Evolutionary conservation across 2,113 vertebrate species (phyloP).

Genomic region (Alces alces): DNA sequence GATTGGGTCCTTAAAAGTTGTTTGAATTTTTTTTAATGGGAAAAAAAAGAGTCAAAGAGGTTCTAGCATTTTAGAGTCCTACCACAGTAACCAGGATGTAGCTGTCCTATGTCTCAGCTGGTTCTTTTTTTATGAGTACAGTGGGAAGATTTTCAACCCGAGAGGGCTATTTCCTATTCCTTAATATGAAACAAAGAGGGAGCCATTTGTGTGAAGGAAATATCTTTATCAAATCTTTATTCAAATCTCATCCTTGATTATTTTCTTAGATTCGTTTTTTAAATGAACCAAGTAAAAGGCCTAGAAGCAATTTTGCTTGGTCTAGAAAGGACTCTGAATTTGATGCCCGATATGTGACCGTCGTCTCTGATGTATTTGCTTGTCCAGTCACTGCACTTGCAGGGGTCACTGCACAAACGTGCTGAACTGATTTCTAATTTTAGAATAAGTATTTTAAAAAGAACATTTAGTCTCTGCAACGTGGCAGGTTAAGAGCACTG

Average conservation of each 20-base stretch:
- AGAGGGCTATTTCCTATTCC: not conserved
- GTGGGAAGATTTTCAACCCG: not conserved
- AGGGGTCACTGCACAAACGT: constrained; percentile 8
- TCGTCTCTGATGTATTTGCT: constrained; percentile 28
- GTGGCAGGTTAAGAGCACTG: not conserved
- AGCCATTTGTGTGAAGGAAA: not conserved
- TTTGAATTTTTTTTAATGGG: not conserved
- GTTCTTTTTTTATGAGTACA: not conserved
- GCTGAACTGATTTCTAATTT: constrained; percentile 35
- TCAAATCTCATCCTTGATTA: not conserved
- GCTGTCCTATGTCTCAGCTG: not conserved
- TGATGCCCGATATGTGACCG: not conserved
- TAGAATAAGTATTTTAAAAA: constrained; percentile 41
- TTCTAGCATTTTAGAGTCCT: not conserved
- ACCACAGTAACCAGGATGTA: not conserved
- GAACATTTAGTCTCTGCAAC: not conserved
- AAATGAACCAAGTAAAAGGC: constrained; percentile 3
- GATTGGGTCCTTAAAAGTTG: not conserved
- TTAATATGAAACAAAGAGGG: constrained; percentile 21
- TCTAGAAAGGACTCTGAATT: not conserved
- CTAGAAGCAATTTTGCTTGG: not conserved
- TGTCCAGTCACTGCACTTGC: not conserved
- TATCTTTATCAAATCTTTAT: not conserved
- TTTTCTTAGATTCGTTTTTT: not conserved
- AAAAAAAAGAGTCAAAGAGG: not conserved